A percentile compares a stretch with the other conserved stretches of the same genome.
phyloP scores from a whole-genome alignment of 2,888 invertebrate genomes.

The Meganola albula region DNA sequence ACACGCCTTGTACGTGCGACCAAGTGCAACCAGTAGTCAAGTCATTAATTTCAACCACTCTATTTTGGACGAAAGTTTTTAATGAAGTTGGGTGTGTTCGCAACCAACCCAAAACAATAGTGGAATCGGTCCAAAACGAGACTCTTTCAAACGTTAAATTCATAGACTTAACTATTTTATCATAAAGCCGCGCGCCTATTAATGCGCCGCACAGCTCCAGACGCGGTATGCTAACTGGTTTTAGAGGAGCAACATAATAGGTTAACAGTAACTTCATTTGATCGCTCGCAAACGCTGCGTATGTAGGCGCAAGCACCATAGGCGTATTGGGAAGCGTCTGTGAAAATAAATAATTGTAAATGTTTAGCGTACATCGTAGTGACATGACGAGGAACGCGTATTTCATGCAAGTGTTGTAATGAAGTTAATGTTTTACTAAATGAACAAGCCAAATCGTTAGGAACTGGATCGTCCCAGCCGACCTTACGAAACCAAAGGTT shows the following conservation, averaged over 20 bases:
- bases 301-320: constrained; percentile 6
- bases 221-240: constrained; percentile 4
- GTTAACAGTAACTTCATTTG: not conserved
- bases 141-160: constrained; percentile 2
- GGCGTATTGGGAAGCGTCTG: constrained; percentile 4
- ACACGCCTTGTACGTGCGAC: constrained; percentile 1
- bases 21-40: not conserved
- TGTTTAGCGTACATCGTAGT: not conserved
- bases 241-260: constrained; percentile 3
- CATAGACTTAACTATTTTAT: not conserved
- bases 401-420: not conserved
- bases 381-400: constrained; percentile 5
- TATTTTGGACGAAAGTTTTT: constrained; percentile 7
- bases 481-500: constrained; percentile 1
- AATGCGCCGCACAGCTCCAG: constrained; percentile 2
- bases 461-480: constrained; percentile 5
- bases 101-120: constrained; percentile 7
- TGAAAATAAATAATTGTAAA: constrained; percentile 6
- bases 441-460: constrained; percentile 1
- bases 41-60: constrained; percentile 5
- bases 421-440: not conserved
- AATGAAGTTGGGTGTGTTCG: constrained; percentile 4
- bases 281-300: not conserved
- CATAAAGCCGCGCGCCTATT: not conserved
- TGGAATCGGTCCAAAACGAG: constrained; percentile 11